Conservation (phyloP, 2,797 vertebrate species). For the Pantherophis alleghaniensis region DNA sequence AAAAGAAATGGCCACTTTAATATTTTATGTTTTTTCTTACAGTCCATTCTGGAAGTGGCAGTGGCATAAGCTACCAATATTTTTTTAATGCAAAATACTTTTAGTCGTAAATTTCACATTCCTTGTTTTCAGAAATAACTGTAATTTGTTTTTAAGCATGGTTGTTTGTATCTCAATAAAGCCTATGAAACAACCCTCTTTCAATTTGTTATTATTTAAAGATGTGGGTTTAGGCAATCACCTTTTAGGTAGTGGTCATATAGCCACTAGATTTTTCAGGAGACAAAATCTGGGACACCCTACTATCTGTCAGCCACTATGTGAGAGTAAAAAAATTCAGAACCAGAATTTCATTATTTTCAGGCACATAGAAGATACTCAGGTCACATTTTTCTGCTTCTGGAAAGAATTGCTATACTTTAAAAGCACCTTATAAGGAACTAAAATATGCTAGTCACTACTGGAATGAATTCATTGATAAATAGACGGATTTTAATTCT, state of each 20-base stretch:
- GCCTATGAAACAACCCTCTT: constrained; percentile 43
- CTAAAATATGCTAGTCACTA: neutral
- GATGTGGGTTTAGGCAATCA: neutral
- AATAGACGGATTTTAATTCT: neutral
- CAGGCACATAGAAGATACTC: neutral
- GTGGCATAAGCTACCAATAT: constrained; percentile 52
- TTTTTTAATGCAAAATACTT: constrained; percentile 51
- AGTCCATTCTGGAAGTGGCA: neutral
- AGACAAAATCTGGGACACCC: neutral
- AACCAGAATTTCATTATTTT: neutral
- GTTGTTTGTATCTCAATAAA: constrained; percentile 58
- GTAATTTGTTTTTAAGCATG: constrained; percentile 51
- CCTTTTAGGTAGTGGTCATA: neutral
- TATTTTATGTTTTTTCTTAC: constrained; percentile 30
- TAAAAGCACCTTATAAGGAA: neutral
- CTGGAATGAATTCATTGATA: neutral
- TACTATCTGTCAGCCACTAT: neutral
- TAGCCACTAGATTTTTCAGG: neutral
- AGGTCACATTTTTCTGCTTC: neutral
- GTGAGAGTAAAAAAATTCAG: neutral
- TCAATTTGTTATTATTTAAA: neutral
- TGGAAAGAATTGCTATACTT: neutral
- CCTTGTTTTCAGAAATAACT: constrained; percentile 55
- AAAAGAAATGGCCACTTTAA: constrained; percentile 45
- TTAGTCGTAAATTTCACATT: constrained; percentile 61